A percentile compares a stretch with the other conserved stretches of the same genome.
These are phyloP conservation scores for Drosophila diplacantha DNA, from an alignment of 2,888 invertebrate genomes.

Conservation along the genomic window DNA sequence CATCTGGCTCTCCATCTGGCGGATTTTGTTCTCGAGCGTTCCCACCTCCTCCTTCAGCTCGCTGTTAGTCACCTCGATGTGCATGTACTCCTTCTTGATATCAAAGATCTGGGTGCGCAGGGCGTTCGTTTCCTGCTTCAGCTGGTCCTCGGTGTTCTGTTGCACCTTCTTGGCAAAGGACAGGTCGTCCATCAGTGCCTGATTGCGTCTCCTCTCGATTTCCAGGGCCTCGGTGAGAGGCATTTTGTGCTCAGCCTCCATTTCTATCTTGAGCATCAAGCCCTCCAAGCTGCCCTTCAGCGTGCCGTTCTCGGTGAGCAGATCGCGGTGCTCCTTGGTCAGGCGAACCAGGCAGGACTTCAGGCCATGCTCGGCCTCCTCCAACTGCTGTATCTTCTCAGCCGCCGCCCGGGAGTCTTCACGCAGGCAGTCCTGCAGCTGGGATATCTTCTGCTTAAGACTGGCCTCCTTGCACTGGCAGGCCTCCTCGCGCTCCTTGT, in stretches of 20 bases:
- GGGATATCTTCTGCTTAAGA: constrained; percentile 80
- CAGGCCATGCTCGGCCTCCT: constrained; percentile 80
- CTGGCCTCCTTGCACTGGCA: constrained; percentile 78
- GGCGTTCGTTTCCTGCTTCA: constrained; percentile 79
- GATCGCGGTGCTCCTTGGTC: constrained; percentile 79
- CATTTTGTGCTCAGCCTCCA: constrained; percentile 79
- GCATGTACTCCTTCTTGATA: constrained; percentile 80
- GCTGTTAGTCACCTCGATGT: constrained; percentile 83
- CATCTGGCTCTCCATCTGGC: constrained; percentile 80
- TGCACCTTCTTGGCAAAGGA: constrained; percentile 78
- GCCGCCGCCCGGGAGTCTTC: constrained; percentile 79
- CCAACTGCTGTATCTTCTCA: constrained; percentile 80
- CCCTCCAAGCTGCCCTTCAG: constrained; percentile 79
- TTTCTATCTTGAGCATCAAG: constrained; percentile 79
- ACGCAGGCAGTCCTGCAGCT: constrained; percentile 80
- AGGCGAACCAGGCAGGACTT: constrained; percentile 80
- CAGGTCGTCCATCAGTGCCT: constrained; percentile 79
- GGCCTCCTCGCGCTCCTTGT: constrained; percentile 81
- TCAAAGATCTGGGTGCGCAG: constrained; percentile 80
- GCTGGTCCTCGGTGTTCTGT: constrained; percentile 78
- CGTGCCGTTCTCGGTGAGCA: constrained; percentile 78
- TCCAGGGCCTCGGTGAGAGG: constrained; percentile 73
- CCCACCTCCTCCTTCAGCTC: constrained; percentile 85
- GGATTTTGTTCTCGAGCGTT: constrained; percentile 81
- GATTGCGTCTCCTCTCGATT: constrained; percentile 69